Evolutionary conservation across 2,113 vertebrate species (phyloP).

Genomic region (Ctenomys sociabilis): DNA sequence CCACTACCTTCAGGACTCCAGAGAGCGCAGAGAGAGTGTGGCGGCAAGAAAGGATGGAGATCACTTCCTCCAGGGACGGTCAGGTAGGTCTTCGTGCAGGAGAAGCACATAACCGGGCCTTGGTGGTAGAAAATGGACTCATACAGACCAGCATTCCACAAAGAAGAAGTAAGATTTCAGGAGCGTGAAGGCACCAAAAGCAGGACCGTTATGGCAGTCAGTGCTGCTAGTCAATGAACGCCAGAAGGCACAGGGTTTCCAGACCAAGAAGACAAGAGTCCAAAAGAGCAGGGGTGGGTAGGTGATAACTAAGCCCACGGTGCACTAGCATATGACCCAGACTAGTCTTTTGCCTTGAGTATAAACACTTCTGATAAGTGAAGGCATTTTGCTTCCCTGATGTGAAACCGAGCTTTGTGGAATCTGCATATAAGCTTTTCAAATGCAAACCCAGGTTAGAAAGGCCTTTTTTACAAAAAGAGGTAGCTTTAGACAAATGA

Average conservation of each 20-base stretch:
- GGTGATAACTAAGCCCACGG: background rate
- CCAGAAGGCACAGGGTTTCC: background rate
- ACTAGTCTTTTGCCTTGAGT: background rate
- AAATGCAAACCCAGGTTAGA: background rate
- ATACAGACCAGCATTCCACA: background rate
- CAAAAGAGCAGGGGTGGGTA: background rate
- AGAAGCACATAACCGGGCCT: background rate
- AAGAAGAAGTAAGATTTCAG: background rate
- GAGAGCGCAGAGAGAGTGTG: background rate
- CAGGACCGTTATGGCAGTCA: background rate
- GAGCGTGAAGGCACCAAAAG: background rate
- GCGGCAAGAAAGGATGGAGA: background rate
- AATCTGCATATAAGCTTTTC: background rate
- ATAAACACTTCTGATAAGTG: background rate
- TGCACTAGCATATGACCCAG: background rate
- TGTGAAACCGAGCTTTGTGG: background rate
- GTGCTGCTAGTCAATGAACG: accelerated
- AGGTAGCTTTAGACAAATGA: background rate
- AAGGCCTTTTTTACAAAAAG: background rate
- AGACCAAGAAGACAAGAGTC: background rate
- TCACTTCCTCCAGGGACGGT: background rate
- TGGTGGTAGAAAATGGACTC: background rate
- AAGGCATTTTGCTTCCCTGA: slow-evolving; percentile 9
- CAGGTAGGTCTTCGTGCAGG: background rate
- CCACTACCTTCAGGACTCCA: background rate